Base-by-base conservation (phyloP, 2,797 vertebrate species). In the Lagorchestes hirsutus region DNA sequence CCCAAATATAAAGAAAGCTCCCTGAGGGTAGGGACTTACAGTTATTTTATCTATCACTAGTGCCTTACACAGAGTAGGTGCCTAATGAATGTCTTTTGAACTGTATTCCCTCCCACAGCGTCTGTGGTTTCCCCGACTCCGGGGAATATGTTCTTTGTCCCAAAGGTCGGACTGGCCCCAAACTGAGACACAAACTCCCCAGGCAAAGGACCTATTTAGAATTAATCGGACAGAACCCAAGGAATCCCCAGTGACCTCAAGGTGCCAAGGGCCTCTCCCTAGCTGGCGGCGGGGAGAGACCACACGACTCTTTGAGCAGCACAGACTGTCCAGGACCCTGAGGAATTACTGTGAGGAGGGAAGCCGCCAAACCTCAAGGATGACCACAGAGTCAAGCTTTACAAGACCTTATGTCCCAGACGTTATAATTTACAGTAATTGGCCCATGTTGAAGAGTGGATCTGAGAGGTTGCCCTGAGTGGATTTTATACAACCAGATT, bases 331-430 rank as follows among this genome's bases (percentile, higher is more conserved):
- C 28, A 94, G 96, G 93, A 95, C 91, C 97, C 95, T 22, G 94
- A 96, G 54, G 28, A 96, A 97, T 97, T 96, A 96, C 97, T 97
- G 57, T 94, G 28, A 96, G 97, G 97, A 96, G 95, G 95, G 95
- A 97, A 94, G 96, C 96, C 95, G 91, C 97, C 96, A 94, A 93
- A 96, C 97, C 92, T 90, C 58, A 29, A 90, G 92, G 96, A 93
- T 87, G 94, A 92, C 91, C 94, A 52, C 94, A 93, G 91, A 93
- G 91, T 96, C 91, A 93, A 62, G 90, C 56, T 96, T 95, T 96
- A 95, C 40, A 67, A 94, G 74, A 34, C 34, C 2, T n/a, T 54
- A 5, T 92, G 6, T 96, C 96, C 91, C n/a, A 92, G 93, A 97
- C 92, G 57, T 74, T 93, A 54, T 5, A 96, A 92, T 95, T 93